These are phyloP conservation scores for Leptinotarsa defecta DNA, from an alignment of 1,140 invertebrate genomes.

Conservation along the genomic window DNA sequence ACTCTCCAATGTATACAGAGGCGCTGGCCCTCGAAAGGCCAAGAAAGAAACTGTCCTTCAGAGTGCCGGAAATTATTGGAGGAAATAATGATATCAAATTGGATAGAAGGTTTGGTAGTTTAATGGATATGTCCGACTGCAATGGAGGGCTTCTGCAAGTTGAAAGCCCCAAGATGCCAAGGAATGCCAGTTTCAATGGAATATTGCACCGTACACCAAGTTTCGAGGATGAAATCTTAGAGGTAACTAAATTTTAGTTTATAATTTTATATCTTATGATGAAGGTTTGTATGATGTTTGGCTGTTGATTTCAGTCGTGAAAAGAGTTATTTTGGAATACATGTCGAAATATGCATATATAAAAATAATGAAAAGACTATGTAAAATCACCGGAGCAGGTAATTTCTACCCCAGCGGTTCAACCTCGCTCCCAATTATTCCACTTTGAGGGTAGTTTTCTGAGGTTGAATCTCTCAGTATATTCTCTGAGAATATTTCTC, in stretches of 20 bases:
- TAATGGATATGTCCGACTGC: background rate
- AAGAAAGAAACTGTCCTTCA: conserved; percentile 82
- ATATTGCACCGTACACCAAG: conserved; percentile 38
- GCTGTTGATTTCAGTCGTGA: too few species aligned
- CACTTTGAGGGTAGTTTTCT: too few species aligned
- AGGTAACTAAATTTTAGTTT: conserved; percentile 40
- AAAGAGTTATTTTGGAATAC: too few species aligned
- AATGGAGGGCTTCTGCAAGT: background rate
- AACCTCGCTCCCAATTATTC: too few species aligned
- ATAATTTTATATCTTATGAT: too few species aligned
- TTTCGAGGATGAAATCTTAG: conserved; percentile 49
- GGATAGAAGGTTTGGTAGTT: conserved; percentile 8
- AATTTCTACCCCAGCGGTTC: too few species aligned
- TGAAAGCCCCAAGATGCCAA: background rate
- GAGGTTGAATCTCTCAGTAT: too few species aligned
- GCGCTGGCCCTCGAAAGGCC: conserved; percentile 66
- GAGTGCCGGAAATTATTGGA: conserved; percentile 73
- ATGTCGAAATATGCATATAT: too few species aligned
- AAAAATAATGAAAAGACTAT: too few species aligned
- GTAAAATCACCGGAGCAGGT: too few species aligned
- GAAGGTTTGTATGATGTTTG: too few species aligned
- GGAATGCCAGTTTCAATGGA: conserved; percentile 42
- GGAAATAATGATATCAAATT: background rate
- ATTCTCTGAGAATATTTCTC: too few species aligned
- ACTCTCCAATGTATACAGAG: conserved; percentile 55